Conservation (phyloP, 2,888 invertebrate species). For the Eristalis intricaria region DNA sequence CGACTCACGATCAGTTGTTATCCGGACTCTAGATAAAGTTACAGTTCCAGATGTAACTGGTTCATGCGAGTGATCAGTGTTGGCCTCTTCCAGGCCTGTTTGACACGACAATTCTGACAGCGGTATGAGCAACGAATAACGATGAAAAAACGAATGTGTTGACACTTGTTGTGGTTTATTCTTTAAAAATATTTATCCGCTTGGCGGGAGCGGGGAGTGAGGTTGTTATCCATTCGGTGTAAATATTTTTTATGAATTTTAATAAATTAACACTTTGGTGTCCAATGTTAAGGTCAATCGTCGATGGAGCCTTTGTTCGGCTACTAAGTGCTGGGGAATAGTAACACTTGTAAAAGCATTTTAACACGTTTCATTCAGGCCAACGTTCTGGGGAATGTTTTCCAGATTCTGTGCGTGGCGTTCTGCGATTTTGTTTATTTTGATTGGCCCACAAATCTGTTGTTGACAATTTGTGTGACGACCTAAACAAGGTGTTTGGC, state of each 20-base stretch:
- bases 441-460: too few relatives aligned
- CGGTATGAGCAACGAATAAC: neutral
- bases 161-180: neutral
- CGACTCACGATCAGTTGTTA: neutral
- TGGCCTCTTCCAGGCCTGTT: too few relatives aligned
- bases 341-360: neutral
- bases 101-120: too few relatives aligned
- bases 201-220: neutral
- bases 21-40: neutral
- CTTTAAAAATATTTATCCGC: neutral
- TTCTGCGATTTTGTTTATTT: neutral
- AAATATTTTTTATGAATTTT: conserved; percentile 43
- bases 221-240: neutral
- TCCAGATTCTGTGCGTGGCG: neutral
- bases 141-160: neutral
- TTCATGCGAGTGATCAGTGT: too few relatives aligned
- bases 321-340: conserved; percentile 18
- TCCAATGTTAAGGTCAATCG: neutral
- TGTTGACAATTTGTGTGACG: too few relatives aligned
- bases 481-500: too few relatives aligned
- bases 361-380: neutral
- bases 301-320: conserved; percentile 1
- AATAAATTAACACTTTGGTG: conserved; percentile 31
- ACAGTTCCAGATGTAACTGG: too few relatives aligned
- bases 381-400: neutral